Conservation (phyloP, 2,113 vertebrate genomes). For the Grammomys dolichurus region DNA sequence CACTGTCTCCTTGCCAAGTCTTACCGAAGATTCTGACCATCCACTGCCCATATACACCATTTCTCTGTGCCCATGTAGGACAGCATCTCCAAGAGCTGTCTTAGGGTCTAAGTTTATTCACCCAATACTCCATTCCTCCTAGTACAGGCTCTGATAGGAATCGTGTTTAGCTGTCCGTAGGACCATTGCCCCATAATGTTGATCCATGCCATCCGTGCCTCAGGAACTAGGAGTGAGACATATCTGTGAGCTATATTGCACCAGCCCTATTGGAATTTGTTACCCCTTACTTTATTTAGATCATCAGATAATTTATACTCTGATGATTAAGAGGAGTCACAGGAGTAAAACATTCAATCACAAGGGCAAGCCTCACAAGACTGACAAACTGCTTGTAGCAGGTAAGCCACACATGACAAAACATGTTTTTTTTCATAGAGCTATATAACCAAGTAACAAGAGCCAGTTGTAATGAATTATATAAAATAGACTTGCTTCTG, state of each 20-base stretch:
- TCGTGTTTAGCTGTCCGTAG: background rate
- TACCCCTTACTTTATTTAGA: background rate
- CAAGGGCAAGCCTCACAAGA: background rate
- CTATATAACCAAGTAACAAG: background rate
- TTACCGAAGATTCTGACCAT: background rate
- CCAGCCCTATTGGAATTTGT: background rate
- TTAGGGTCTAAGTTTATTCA: background rate
- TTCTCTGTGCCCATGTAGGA: background rate
- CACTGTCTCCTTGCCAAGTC: background rate
- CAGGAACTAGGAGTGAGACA: background rate
- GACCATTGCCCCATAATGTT: background rate
- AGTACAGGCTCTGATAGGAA: background rate
- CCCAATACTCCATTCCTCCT: background rate
- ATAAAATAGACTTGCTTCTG: background rate
- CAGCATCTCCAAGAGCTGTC: background rate
- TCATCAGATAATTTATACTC: background rate
- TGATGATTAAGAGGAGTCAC: background rate
- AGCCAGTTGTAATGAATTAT: background rate
- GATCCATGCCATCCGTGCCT: background rate
- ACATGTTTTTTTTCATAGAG: background rate
- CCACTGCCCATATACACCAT: background rate
- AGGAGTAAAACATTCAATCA: background rate
- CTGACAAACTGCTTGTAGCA: too few species aligned
- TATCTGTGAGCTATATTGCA: background rate
- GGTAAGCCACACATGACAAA: background rate